Conservation (phyloP, 2,113 vertebrate genomes). For the Mesoclemmys tuberculata region DNA sequence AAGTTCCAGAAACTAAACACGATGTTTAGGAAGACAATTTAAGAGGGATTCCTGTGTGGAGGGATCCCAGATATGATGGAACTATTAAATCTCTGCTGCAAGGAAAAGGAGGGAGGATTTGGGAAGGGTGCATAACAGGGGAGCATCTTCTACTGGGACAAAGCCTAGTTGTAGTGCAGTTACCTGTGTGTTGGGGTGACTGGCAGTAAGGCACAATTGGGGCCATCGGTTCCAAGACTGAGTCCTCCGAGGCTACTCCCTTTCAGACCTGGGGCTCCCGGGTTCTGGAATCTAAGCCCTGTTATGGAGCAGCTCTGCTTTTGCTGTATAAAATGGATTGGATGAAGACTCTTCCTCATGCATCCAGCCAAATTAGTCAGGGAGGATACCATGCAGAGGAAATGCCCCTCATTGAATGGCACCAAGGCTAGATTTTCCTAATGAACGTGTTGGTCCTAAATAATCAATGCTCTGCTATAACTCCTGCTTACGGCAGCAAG, state of each 20-base stretch:
- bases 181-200: background rate
- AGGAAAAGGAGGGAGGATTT: background rate
- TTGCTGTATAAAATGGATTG: background rate
- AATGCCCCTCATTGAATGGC: background rate
- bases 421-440: slow-evolving; percentile 13
- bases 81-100: background rate
- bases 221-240: background rate
- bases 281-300: background rate
- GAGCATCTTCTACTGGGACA: background rate
- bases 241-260: background rate
- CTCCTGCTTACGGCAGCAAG: background rate
- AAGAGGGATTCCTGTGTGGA: background rate
- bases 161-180: background rate
- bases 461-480: background rate
- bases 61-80: rapidly evolving
- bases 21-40: background rate
- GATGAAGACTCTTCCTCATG: background rate
- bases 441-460: background rate
- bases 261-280: too few relatives aligned
- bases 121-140: background rate
- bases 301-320: background rate
- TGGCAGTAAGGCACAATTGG: background rate
- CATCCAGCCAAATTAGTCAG: background rate
- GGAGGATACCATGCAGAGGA: background rate
- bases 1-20: background rate